Evolutionary conservation across 2,113 vertebrate species (phyloP).

Genomic region (Cyanoderma ruficeps): DNA sequence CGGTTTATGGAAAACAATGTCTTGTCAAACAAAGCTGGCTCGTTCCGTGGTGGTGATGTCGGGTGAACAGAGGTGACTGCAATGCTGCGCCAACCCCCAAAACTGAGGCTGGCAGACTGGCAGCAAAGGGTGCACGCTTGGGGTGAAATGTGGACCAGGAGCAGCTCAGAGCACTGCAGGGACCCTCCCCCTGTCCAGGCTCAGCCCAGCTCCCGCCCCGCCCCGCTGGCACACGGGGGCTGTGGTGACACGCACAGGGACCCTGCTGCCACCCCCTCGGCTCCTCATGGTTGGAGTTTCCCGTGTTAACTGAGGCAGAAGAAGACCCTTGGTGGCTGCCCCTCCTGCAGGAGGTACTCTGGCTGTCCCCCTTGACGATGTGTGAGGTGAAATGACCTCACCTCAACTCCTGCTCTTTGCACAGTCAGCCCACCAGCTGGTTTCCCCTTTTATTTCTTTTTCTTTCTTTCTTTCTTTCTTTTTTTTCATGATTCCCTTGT

Average conservation of each 20-base stretch:
- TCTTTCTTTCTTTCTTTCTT: too few relatives aligned
- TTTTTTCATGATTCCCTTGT: background rate
- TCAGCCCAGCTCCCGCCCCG: background rate
- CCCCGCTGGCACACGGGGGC: background rate
- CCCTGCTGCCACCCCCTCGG: background rate
- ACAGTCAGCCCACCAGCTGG: background rate
- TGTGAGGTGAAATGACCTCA: background rate
- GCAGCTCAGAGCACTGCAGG: background rate
- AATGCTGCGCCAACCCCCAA: fast-evolving
- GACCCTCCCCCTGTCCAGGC: background rate
- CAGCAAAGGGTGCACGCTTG: fast-evolving
- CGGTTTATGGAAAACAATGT: background rate
- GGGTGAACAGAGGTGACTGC: fast-evolving
- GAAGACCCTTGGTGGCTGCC: background rate
- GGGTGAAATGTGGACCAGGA: background rate
- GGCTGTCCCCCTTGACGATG: background rate
- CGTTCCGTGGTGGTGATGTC: fast-evolving
- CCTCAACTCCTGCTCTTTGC: background rate
- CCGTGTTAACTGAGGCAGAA: fast-evolving
- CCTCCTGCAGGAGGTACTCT: background rate
- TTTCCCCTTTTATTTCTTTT: background rate
- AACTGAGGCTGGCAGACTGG: background rate
- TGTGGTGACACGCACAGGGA: background rate
- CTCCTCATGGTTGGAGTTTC: background rate
- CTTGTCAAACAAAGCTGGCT: background rate